Conservation (phyloP, 2,797 vertebrate genomes). For the Peromyscus melanophrys region DNA sequence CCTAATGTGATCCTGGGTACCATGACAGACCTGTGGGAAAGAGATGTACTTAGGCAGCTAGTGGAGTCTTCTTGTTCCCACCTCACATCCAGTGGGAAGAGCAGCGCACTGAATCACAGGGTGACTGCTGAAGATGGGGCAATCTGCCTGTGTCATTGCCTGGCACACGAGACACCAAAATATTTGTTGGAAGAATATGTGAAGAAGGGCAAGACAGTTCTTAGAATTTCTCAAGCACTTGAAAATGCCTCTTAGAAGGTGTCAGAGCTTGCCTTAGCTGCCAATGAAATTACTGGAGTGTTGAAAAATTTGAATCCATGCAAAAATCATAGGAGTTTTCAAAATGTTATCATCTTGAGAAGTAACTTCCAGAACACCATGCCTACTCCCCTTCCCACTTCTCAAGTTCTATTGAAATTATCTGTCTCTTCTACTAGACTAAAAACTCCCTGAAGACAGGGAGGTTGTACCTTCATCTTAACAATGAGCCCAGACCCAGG, state of each 20-base stretch:
- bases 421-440: not conserved
- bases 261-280: constrained; percentile 75
- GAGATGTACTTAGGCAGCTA: not conserved
- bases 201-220: not conserved
- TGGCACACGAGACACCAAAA: not conserved
- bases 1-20: not conserved
- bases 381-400: not conserved
- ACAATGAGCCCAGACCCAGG: not conserved
- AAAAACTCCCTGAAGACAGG: not conserved
- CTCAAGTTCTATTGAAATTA: not conserved
- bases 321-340: constrained; percentile 81
- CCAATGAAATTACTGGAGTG: constrained; percentile 81
- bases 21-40: not conserved
- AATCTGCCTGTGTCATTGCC: not conserved
- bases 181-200: not conserved
- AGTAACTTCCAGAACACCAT: not conserved
- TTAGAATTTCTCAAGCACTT: not conserved
- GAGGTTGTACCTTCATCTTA: not conserved
- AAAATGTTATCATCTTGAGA: constrained; percentile 76
- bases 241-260: constrained; percentile 19
- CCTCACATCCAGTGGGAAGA: not conserved
- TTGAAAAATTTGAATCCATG: constrained; percentile 79
- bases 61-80: not conserved
- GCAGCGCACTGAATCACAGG: not conserved
- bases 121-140: not conserved